Evolutionary conservation across 2,888 invertebrate species (phyloP).

Genomic region (Hartigia nigra): DNA sequence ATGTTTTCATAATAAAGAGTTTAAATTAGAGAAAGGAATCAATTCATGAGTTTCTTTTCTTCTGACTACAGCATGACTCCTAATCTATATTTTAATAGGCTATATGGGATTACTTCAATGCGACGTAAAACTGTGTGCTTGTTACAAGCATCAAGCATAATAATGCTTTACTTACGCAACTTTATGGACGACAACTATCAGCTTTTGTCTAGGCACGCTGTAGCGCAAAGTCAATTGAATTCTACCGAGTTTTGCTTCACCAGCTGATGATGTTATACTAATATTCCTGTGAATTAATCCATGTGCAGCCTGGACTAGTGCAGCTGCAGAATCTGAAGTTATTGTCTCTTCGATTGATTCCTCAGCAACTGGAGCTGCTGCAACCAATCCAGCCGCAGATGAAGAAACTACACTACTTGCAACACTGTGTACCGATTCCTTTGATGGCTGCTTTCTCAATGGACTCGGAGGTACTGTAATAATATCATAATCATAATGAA

Average conservation of each 20-base stretch:
- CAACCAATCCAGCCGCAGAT: constrained; percentile 34
- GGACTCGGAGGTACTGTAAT: constrained; percentile 54
- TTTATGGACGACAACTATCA: constrained; percentile 88
- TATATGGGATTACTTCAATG: neutral
- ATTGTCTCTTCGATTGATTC: constrained; percentile 31
- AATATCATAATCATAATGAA: neutral
- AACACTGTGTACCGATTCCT: constrained; percentile 55
- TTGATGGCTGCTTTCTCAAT: constrained; percentile 56
- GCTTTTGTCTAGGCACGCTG: constrained; percentile 83
- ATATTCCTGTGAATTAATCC: constrained; percentile 73
- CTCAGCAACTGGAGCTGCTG: constrained; percentile 28
- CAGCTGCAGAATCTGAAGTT: constrained; percentile 1
- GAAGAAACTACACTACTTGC: constrained; percentile 38
- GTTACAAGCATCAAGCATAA: neutral
- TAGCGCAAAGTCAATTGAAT: constrained; percentile 89
- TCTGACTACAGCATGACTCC: neutral
- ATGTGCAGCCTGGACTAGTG: constrained; percentile 30
- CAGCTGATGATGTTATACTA: constrained; percentile 74
- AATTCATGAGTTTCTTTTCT: neutral
- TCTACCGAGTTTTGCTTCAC: constrained; percentile 81
- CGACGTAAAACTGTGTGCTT: neutral
- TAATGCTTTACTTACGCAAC: constrained; percentile 77
- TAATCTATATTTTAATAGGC: neutral
- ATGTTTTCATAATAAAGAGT: neutral
- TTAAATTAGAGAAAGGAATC: neutral